phyloP scores from a whole-genome alignment of 1,140 invertebrate genomes.

The Drosophila serrata region DNA sequence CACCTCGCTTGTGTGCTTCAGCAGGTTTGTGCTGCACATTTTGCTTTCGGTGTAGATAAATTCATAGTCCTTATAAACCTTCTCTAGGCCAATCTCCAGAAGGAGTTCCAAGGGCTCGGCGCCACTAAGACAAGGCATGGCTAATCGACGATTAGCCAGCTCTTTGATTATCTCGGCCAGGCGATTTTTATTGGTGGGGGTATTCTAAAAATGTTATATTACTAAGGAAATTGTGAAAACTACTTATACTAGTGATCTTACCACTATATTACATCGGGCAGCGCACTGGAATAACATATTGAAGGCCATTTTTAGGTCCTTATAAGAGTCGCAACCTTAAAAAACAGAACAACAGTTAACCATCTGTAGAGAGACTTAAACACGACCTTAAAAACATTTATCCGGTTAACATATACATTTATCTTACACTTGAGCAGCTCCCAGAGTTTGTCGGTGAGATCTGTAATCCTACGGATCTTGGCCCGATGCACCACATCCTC shows the following conservation, averaged over 20 bases:
- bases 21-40: slow-evolving; percentile 66
- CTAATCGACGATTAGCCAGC: slow-evolving; percentile 75
- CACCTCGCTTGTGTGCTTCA: slow-evolving; percentile 43
- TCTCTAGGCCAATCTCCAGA: slow-evolving; percentile 84
- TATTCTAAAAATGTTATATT: slow-evolving; percentile 60
- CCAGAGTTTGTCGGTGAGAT: slow-evolving; percentile 83
- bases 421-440: slow-evolving; percentile 74
- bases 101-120: slow-evolving; percentile 80
- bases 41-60: slow-evolving; percentile 83
- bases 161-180: slow-evolving; percentile 81
- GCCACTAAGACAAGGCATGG: slow-evolving; percentile 78
- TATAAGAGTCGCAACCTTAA: slow-evolving; percentile 71
- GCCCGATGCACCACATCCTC: slow-evolving; percentile 71
- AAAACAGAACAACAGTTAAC: not conserved
- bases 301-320: slow-evolving; percentile 77
- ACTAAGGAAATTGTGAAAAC: not conserved
- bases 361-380: not conserved
- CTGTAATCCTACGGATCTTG: slow-evolving; percentile 57
- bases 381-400: too few species aligned
- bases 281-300: slow-evolving; percentile 81
- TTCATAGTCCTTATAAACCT: slow-evolving; percentile 82
- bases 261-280: slow-evolving; percentile 79
- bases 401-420: too few species aligned
- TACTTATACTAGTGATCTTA: slow-evolving; percentile 17
- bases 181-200: slow-evolving; percentile 82